Evolutionary conservation across 2,888 invertebrate genomes (phyloP), one percentile per base, ranked within the genome.

Genomic region (Lucinisca nassula): DNA sequence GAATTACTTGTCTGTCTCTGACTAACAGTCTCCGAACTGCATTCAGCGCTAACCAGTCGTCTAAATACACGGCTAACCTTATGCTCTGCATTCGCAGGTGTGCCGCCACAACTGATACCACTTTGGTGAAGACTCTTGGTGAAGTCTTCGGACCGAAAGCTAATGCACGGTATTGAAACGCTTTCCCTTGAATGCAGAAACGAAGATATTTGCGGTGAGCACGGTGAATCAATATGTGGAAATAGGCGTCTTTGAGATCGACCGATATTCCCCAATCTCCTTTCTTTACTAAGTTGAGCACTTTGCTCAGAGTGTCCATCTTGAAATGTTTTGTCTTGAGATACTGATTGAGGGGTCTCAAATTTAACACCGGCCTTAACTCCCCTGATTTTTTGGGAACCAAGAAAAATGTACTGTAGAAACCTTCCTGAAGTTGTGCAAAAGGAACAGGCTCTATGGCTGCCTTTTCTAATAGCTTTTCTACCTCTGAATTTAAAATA

Each of bases 311-410:
- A 14, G 75, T 67, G 30, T 87, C 85, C 87, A 90, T 89, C 38
- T 87, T 87, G 80, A 90, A 90, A 78, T 88, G 85, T 78, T 82
- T 45, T 14, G 24, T 77, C 12, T 67, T 45, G 27, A 85, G 80
- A 77, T 80, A 90, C 30, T 40, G 27, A 72, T 89, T 89, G 45
- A 90, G 90, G 51, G 85, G 85, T 81, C 55, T 80, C 38, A 89
- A 70, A 58, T 87, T 87, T 35, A 88, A 83, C 27, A 90, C 83
- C 14, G 90, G 78, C 75, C 86, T 55, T 78, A 27, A 51, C 38
- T 76, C 35, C 77, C 82, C 27, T 58, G 73, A 75, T 79, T 85
- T 77, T 87, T 12, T 82, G 79, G 79, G 79, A 10, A 84, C 85
- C 72, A 84, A 58, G 49, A 82, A 89, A 51, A 85, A 49, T 40